Conservation (phyloP, 2,113 vertebrate species). For the Mormyrus lacerda region DNA sequence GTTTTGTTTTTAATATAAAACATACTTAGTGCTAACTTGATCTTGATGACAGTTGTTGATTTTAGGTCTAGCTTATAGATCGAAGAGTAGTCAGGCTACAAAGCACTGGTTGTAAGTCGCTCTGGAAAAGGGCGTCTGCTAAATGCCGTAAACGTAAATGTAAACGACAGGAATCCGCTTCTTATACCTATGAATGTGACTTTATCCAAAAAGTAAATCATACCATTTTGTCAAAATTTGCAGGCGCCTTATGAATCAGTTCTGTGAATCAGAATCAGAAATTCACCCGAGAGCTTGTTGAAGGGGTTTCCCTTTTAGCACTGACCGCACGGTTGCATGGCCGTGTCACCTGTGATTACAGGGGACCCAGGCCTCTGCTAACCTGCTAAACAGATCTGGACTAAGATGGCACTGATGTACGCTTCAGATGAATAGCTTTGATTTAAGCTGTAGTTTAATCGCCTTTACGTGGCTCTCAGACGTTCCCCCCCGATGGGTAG, state of each 20-base stretch:
- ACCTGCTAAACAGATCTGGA: conserved; percentile 22
- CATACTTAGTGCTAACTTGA: too few relatives aligned
- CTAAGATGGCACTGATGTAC: conserved; percentile 38
- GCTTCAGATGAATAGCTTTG: conserved; percentile 17
- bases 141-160: too few relatives aligned
- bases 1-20: too few relatives aligned
- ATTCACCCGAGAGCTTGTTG: neutral
- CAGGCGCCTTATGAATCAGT: neutral
- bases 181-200: neutral
- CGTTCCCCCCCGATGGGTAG: neutral
- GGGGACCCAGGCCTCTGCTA: neutral
- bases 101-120: too few relatives aligned
- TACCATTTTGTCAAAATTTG: neutral
- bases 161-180: neutral
- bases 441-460: conserved; percentile 47
- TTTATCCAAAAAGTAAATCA: neutral
- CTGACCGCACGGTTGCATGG: neutral
- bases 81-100: too few relatives aligned
- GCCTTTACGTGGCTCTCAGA: conserved; percentile 36
- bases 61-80: too few relatives aligned
- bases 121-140: too few relatives aligned
- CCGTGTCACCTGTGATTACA: neutral
- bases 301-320: too few relatives aligned
- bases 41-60: too few relatives aligned
- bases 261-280: neutral